phyloP scores from a whole-genome alignment of 2,113 vertebrate species.

The Corythoichthys haematopterus region DNA sequence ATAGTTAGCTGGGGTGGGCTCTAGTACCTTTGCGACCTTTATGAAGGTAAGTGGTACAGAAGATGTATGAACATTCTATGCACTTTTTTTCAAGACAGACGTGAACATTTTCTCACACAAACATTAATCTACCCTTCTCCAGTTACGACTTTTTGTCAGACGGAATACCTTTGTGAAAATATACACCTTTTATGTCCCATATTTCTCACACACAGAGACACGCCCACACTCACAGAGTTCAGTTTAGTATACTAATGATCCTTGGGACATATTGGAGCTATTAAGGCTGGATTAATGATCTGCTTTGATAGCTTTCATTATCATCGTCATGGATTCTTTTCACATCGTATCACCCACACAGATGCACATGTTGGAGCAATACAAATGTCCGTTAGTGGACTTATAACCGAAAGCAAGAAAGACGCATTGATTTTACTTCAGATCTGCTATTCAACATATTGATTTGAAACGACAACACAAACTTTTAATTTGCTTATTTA shows the following conservation, averaged over 20 bases:
- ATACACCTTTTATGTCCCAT: too few species aligned
- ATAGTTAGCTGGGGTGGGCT: too few species aligned
- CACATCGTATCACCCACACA: neutral
- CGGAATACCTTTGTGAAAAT: too few species aligned
- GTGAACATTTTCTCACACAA: too few species aligned
- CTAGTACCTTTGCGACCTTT: too few species aligned
- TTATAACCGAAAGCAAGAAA: neutral
- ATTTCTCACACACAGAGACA: too few species aligned
- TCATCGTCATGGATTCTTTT: neutral
- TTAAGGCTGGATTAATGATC: neutral
- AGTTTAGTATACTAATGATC: neutral
- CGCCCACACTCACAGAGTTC: too few species aligned
- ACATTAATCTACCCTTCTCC: too few species aligned
- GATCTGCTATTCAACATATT: slow-evolving; percentile 1
- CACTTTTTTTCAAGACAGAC: too few species aligned
- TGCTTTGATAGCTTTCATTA: neutral
- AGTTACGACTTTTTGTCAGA: too few species aligned
- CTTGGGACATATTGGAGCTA: neutral
- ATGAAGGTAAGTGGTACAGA: too few species aligned
- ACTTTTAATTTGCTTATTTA: neutral
- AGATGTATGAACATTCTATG: too few species aligned
- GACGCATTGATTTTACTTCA: neutral
- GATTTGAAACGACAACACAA: slow-evolving; percentile 14
- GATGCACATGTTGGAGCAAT: neutral
- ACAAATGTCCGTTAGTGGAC: neutral